These are phyloP conservation scores for Brachyalestes nurse DNA, from an alignment of 2,797 vertebrate genomes.

Conservation along the genomic window DNA sequence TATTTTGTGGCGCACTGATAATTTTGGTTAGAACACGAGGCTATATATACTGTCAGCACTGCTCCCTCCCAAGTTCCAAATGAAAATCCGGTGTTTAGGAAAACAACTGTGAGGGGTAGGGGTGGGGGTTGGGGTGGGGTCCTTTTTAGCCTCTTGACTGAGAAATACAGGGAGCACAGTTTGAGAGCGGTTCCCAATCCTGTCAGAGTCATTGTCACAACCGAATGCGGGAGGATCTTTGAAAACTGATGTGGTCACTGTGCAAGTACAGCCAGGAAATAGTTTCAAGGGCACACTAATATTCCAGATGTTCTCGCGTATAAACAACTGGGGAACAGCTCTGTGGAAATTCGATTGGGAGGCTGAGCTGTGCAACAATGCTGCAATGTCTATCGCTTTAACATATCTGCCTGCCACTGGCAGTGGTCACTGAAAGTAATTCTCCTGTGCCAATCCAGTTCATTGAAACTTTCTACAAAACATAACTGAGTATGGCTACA, in stretches of 20 bases:
- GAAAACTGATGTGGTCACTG: conserved; percentile 66
- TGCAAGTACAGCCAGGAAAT: conserved; percentile 70
- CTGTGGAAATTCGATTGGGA: conserved; percentile 73
- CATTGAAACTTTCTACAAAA: neutral
- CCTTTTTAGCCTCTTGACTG: conserved; percentile 17
- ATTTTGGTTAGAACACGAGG: conserved; percentile 82
- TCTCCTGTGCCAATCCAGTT: conserved; percentile 62
- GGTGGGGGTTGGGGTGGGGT: conserved; percentile 26
- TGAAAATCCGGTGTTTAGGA: conserved; percentile 76
- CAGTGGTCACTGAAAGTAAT: conserved; percentile 63
- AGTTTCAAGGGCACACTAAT: conserved; percentile 76
- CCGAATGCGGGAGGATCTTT: conserved; percentile 22
- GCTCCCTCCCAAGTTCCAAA: conserved; percentile 67
- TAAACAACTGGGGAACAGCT: conserved; percentile 71
- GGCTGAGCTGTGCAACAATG: conserved; percentile 57
- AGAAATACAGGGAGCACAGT: neutral
- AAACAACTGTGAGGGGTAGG: conserved; percentile 68
- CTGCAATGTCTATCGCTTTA: conserved; percentile 69
- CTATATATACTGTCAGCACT: conserved; percentile 83
- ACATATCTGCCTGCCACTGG: conserved; percentile 65
- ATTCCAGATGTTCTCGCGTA: conserved; percentile 78
- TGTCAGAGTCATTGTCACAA: conserved; percentile 37
- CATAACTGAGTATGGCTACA: too few relatives aligned
- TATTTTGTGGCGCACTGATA: conserved; percentile 85
- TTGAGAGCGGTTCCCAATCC: conserved; percentile 1